A percentile compares a stretch with the other conserved stretches of the same genome.
These are phyloP conservation scores for Pinna nobilis DNA, from an alignment of 1,140 invertebrate species.

Conservation along the genomic window DNA sequence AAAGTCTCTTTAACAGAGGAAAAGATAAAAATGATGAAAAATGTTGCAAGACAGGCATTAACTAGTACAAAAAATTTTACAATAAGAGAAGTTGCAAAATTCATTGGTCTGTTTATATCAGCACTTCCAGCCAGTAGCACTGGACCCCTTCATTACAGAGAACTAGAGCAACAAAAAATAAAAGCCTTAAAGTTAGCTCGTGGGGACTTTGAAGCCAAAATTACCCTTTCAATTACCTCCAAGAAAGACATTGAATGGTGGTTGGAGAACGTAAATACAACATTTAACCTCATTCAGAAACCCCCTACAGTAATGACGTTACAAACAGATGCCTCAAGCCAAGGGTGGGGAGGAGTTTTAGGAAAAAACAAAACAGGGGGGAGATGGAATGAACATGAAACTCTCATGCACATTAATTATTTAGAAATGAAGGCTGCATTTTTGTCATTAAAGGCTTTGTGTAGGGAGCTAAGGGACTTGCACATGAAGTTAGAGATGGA, in stretches of 20 bases:
- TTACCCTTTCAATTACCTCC: constrained; percentile 4
- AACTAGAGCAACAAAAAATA: constrained; percentile 36
- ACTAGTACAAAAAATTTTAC: neutral
- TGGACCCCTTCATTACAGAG: constrained; percentile 39
- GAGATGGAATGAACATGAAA: constrained; percentile 11
- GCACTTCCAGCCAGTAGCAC: constrained; percentile 38
- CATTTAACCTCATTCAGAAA: neutral
- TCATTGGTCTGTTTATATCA: constrained; percentile 36
- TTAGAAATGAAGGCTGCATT: constrained; percentile 27
- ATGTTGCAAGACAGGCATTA: constrained; percentile 3
- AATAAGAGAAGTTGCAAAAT: constrained; percentile 35
- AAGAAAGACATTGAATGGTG: constrained; percentile 33
- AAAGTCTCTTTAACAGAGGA: constrained; percentile 36
- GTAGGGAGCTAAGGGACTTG: neutral
- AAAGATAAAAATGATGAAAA: constrained; percentile 27
- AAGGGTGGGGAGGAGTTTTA: constrained; percentile 34
- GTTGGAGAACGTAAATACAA: neutral
- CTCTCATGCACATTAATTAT: constrained; percentile 19
- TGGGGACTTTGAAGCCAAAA: constrained; percentile 25
- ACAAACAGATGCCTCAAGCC: constrained; percentile 32
- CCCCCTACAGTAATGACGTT: neutral
- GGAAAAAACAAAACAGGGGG: constrained; percentile 21
- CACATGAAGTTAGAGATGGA: neutral
- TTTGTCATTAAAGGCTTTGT: constrained; percentile 13
- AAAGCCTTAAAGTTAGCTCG: constrained; percentile 18